These are phyloP conservation scores for Dendrophyllia cribrosa DNA, from an alignment of 64 coral and sea anemone genomes.

Conservation along the genomic window DNA sequence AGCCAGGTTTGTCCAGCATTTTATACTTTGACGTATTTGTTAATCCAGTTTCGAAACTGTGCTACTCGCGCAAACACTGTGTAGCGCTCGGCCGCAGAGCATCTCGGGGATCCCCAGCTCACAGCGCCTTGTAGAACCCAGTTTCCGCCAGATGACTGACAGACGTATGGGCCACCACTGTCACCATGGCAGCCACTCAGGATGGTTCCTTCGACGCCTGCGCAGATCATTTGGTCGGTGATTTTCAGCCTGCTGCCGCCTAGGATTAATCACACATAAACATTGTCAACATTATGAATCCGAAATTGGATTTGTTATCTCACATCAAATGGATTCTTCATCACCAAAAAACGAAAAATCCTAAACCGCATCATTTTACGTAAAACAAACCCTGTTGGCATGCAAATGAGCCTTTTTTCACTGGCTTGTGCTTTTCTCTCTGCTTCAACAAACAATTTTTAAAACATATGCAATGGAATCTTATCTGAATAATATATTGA, in stretches of 20 bases:
- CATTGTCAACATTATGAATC: too few relatives aligned
- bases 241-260: conserved; percentile 15
- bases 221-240: conserved; percentile 82
- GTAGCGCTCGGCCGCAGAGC: conserved; percentile 26
- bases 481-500: too few relatives aligned
- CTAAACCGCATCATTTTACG: too few relatives aligned
- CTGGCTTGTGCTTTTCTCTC: too few relatives aligned
- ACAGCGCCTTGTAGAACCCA: conserved; percentile 60
- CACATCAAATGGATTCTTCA: too few relatives aligned
- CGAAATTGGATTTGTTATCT: too few relatives aligned
- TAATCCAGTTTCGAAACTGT: conserved; percentile 71
- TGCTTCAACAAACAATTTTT: too few relatives aligned
- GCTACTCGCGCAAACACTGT: conserved; percentile 76
- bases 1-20: neutral
- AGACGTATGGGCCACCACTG: conserved; percentile 77
- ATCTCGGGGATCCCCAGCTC: conserved; percentile 54
- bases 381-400: too few relatives aligned
- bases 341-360: too few relatives aligned
- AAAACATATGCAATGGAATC: too few relatives aligned
- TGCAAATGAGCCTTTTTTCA: too few relatives aligned
- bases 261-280: neutral
- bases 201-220: conserved; percentile 51
- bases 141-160: neutral
- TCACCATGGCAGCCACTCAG: conserved; percentile 81
- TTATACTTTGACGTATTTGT: neutral